These are phyloP conservation scores for Dendrolimus houi DNA, from an alignment of 2,888 invertebrate genomes.

Conservation along the genomic window DNA sequence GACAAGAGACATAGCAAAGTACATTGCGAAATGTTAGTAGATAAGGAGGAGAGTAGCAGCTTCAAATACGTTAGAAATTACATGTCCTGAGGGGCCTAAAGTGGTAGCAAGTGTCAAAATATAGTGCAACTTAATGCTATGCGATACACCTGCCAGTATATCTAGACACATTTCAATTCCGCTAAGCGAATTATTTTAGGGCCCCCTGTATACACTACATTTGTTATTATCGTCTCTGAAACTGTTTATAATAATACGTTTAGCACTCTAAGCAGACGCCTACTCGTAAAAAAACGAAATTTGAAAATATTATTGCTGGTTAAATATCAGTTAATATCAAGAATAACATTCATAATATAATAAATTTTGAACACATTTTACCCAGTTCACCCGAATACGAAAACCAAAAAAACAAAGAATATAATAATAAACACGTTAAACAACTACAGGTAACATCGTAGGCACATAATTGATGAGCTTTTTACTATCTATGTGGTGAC, in stretches of 20 bases:
- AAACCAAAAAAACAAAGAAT: slow-evolving; percentile 43
- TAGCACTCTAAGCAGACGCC: slow-evolving; percentile 14
- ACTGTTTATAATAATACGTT: not conserved
- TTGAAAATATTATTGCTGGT: slow-evolving; percentile 62
- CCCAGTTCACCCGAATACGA: slow-evolving; percentile 46
- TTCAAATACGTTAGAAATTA: too few species aligned
- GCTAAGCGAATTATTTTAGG: too few species aligned
- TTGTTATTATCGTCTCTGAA: too few species aligned
- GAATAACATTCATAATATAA: slow-evolving; percentile 33
- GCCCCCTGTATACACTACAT: too few species aligned
- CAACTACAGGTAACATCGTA: slow-evolving; percentile 75
- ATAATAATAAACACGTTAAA: slow-evolving; percentile 41
- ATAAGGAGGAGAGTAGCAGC: too few species aligned
- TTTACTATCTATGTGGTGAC: slow-evolving; percentile 35
- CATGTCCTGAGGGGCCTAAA: too few species aligned
- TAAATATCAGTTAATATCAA: slow-evolving; percentile 70
- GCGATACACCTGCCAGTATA: too few species aligned
- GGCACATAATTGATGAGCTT: slow-evolving; percentile 72
- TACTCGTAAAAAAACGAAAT: slow-evolving; percentile 33
- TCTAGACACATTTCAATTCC: too few species aligned
- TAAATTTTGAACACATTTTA: slow-evolving; percentile 69
- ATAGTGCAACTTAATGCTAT: too few species aligned
- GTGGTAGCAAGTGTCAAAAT: too few species aligned
- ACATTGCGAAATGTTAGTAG: too few species aligned
- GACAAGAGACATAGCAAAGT: not conserved